Evolutionary conservation across 2,888 invertebrate genomes (phyloP).

Genomic region (Tenodera sinensis): DNA sequence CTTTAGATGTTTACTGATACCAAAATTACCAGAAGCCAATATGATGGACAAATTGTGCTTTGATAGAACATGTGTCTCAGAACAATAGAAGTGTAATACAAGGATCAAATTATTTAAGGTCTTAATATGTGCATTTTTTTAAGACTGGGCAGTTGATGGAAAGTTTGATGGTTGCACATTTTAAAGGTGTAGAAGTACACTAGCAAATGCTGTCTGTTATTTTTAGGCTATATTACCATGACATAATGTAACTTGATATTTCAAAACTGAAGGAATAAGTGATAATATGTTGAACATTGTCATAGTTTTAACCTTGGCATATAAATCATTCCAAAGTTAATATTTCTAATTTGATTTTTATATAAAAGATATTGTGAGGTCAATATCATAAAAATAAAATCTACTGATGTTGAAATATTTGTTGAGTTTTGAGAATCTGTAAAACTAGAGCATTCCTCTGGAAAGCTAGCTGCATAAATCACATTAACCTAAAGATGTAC

Average conservation of each 20-base stretch:
- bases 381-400: conserved; percentile 24
- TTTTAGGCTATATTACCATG: neutral
- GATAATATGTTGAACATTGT: neutral
- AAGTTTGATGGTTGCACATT: neutral
- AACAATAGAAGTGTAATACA: neutral
- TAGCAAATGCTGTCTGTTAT: neutral
- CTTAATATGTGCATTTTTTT: neutral
- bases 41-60: neutral
- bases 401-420: neutral
- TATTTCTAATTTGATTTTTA: conserved; percentile 17
- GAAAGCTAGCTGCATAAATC: neutral
- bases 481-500: neutral
- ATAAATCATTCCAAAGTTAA: conserved; percentile 20
- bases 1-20: neutral
- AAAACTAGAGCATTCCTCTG: neutral
- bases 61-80: neutral
- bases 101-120: neutral
- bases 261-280: neutral
- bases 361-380: conserved; percentile 16
- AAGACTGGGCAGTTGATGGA: neutral
- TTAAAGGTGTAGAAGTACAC: neutral
- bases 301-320: neutral
- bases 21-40: neutral
- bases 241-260: neutral
- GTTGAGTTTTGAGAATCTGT: neutral